Evolutionary conservation across 1,140 invertebrate genomes (phyloP).

Genomic region (Myzus persicae): DNA sequence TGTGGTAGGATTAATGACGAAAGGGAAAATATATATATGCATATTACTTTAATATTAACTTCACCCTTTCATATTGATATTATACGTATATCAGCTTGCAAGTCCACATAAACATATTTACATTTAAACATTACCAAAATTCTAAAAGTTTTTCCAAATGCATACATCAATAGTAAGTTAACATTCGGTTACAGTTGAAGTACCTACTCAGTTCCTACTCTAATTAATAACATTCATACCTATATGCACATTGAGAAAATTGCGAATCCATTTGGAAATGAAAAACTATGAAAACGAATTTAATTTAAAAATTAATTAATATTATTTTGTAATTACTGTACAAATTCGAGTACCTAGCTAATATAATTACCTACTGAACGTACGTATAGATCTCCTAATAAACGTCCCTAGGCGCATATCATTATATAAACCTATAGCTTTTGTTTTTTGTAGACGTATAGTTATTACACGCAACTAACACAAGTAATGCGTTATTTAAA

Average conservation of each 20-base stretch:
- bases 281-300: neutral
- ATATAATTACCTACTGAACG: neutral
- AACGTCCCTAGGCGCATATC: too few relatives aligned
- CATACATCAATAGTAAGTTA: neutral
- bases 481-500: neutral
- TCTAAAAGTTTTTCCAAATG: neutral
- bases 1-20: neutral
- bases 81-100: neutral
- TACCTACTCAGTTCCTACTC: too few relatives aligned
- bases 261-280: too few relatives aligned
- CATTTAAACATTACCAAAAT: neutral
- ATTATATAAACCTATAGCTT: too few relatives aligned
- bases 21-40: neutral
- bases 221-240: neutral
- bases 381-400: neutral
- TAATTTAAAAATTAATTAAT: neutral
- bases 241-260: neutral
- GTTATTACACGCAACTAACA: neutral
- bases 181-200: too few relatives aligned
- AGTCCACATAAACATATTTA: neutral
- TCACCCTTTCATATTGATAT: neutral
- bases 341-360: neutral
- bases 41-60: neutral
- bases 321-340: neutral
- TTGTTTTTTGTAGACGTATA: neutral